Evolutionary conservation across 2,113 vertebrate genomes (phyloP), one percentile per base, ranked within the genome.

Genomic region (Campylomormyrus numenius): DNA sequence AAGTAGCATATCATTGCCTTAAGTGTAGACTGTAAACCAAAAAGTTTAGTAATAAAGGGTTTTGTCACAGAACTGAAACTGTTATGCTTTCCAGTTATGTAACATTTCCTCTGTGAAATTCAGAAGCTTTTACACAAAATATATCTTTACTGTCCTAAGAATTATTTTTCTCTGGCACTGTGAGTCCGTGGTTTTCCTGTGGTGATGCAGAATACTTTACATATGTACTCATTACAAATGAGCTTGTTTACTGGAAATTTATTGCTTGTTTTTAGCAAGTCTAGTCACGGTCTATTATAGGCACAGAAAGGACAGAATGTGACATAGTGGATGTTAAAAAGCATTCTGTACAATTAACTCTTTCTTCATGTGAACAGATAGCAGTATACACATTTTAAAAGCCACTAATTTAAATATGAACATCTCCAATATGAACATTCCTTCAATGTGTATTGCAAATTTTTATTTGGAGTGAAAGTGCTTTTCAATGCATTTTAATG

Each of bases 121-220:
- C 50, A 13, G 24, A 42, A 87, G 21, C 53, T 56, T 45, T 84
- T 88, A 42, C n/a, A 24, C 19, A 84, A 35, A 11, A 6, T 52
- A 86, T 48, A 86, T 50, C 35, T 86, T 45, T 86, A 85, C 88
- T 84, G 88, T 19, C 52, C 53, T 5, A 62, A 53, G 77, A 90
- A 90, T 35, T 88, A 19, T 84, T 90, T 90, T 84, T 85, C 48
- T 46, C 48, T 49, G 74, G 48, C 52, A 21, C 8, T 56, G 19
- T 56, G 7, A 39, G 3, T 46, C 83, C 1, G 13, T 58, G 87
- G 80, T 70, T 45, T 85, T 88, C 46, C 53, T 48, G n/a, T 89
- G 83, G 53, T 89, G 13, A 58, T 90, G 21, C 50, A 52, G 58
- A 86, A 85, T 89, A 90, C 39, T 77, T 90, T 58, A 86, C 53